Base-by-base conservation (phyloP, 2,797 vertebrate species). In the Urocyon cinereoargenteus region DNA sequence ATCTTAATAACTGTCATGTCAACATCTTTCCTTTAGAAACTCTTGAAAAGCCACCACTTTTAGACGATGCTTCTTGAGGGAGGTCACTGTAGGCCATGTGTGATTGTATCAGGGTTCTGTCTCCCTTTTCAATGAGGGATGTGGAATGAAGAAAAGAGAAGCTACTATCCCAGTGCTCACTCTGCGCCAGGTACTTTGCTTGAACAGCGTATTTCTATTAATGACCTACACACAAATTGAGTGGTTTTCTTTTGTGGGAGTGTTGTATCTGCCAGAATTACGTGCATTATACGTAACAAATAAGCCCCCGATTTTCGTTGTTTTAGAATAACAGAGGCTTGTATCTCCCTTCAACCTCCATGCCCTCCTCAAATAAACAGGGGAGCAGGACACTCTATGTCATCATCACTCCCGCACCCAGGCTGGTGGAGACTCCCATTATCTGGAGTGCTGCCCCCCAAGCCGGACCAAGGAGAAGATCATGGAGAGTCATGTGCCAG, bases 11-110 rank as follows among this genome's bases (percentile, higher is more conserved):
- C 59, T 34, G 26, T 45, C 24, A 11, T 68, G 73, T 86, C 86
- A 86, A 77, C 59, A 82, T 75, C 73, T 93, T 86, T 36, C 59
- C 51, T 82, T 93, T 93, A 61, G 70, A 53, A 68, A 45, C 51
- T 55, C 36, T 77, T 75, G 57, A 75, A 64, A 90, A 95, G 26
- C 22, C 68, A 31, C 40, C 14, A 40, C 15, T 77, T 89, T 61
- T 31, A 77, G 94, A 70, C 53, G 36, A 6, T 3, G 11, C 51
- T 22, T 90, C 82, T 53, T 81, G 26, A 86, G 66, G 5, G 13
- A 66, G 40, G 19, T 73, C 16, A 73, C 79, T 2, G 10, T 8
- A 7, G 40, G 31, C n/a, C 40, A 15, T 53, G 59, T 14, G 8
- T 12, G 40, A 81, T 73, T 53, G 14, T 22, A 15, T 40, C 51